Base-by-base conservation (phyloP, 2,888 invertebrate genomes). In the Macroteleia sp. region DNA sequence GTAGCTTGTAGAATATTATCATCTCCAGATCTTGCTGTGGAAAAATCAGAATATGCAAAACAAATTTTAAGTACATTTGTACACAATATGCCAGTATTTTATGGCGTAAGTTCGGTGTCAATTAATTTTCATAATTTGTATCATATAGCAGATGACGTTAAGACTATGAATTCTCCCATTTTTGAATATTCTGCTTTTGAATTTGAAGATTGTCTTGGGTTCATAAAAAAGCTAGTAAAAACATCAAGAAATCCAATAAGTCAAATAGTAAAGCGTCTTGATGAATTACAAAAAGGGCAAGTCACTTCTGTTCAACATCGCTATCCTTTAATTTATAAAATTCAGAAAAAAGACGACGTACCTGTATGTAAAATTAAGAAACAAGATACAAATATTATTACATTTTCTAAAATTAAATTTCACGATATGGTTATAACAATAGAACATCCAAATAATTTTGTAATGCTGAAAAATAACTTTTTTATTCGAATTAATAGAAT, bases 201-300 rank as follows among this genome's bases (percentile, higher is more conserved):
- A 3, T 52, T 52, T 52, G 52, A 52, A 36, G 36, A 52, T 22
- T 52, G 52, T 52, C 12, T 52, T 14, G 52, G 34, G 1, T 52
- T 52, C 12, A 52, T 36, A 5, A 52, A 20, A 64, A 50, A 42
- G 6, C 42, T 64, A 20, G 50, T 64, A 12, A 64, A 64, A 52
- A 17, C 50, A 17, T 3, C 50, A n/a, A 25, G 6, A 5, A 25
- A 25, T 46, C 14, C 10, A 48, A 6, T 48, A 36, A 48, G 48
- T 3, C 61, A 61, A 39, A 61, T 48, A 36, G 16, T 8, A 4
- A 34, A 5, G 25, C 48, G 48, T 25, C 17, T 48, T 8, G 20
- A 36, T 17, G 61, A 61, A 25, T 48, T 61, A 44, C 34, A 48
- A 28, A 17, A 36, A 36, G 12, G 28, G 17, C 17, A 25, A 61